Conservation (phyloP, 2,113 vertebrate species). For the Nothocercus julius region DNA sequence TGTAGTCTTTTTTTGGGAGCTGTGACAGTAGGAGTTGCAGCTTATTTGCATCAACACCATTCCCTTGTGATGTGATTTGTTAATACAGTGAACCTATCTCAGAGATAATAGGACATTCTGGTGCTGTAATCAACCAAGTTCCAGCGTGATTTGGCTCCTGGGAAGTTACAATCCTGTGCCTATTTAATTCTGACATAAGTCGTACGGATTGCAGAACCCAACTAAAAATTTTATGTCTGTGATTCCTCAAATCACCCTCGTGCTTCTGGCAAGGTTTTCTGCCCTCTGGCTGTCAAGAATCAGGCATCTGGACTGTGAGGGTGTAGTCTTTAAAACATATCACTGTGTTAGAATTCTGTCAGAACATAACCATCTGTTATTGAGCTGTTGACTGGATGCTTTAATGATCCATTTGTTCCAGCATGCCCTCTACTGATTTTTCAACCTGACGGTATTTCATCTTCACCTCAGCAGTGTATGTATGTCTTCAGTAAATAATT, state of each 20-base stretch:
- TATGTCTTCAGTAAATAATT: neutral
- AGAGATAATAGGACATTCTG: neutral
- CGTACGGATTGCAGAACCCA: neutral
- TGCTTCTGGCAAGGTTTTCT: conserved; percentile 31
- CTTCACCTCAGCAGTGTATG: neutral
- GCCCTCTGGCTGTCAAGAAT: neutral
- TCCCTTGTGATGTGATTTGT: neutral
- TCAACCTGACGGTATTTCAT: neutral
- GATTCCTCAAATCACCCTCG: neutral
- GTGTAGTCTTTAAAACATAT: neutral
- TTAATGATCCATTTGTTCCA: neutral
- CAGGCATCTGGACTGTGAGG: neutral
- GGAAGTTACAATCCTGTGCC: neutral
- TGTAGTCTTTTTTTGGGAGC: neutral
- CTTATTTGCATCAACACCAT: neutral
- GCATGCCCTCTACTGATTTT: neutral
- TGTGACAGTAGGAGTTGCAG: neutral
- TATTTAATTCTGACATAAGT: neutral
- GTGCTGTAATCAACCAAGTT: neutral
- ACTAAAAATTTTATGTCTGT: neutral
- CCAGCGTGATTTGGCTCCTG: neutral
- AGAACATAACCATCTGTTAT: neutral
- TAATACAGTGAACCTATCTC: neutral
- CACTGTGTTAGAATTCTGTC: neutral
- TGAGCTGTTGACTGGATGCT: neutral